Conservation (phyloP, 2,888 invertebrate genomes). For the Magallana nippona region DNA sequence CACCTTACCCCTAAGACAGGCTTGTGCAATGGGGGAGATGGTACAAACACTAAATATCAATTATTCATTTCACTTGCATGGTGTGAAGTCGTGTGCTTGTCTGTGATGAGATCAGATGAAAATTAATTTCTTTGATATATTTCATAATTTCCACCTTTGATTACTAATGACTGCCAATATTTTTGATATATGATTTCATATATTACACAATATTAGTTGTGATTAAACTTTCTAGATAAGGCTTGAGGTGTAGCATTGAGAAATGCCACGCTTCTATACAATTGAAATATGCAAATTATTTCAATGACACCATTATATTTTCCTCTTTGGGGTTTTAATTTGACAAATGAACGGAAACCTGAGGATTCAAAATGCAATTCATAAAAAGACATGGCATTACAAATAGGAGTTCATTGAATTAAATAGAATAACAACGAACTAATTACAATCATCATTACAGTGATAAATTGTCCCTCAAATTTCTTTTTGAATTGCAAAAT, state of each 20-base stretch:
- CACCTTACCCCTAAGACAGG: neutral
- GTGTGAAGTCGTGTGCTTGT: neutral
- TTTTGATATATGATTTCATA: conserved; percentile 10
- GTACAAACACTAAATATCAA: conserved; percentile 13
- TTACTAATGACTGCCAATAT: neutral
- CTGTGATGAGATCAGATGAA: neutral
- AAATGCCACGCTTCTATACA: conserved; percentile 10
- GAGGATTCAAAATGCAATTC: neutral
- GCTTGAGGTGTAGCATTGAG: conserved; percentile 3
- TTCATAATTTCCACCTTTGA: conserved; percentile 9
- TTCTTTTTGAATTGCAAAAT: neutral
- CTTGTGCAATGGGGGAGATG: neutral
- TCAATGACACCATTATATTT: neutral
- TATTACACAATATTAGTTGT: conserved; percentile 24
- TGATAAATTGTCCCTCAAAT: neutral
- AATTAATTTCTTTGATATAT: conserved; percentile 5
- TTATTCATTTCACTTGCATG: neutral
- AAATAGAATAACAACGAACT: neutral
- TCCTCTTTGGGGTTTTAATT: neutral
- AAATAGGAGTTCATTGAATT: conserved; percentile 3
- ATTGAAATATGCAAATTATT: conserved; percentile 27
- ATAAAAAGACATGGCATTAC: neutral
- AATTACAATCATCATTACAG: neutral
- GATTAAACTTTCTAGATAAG: neutral
- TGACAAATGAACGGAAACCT: conserved; percentile 21